Percentiles rank a stretch among this genome's conserved stretches.
Conservation (phyloP, 2,888 invertebrate species). For the Agrenia bidenticulata region DNA sequence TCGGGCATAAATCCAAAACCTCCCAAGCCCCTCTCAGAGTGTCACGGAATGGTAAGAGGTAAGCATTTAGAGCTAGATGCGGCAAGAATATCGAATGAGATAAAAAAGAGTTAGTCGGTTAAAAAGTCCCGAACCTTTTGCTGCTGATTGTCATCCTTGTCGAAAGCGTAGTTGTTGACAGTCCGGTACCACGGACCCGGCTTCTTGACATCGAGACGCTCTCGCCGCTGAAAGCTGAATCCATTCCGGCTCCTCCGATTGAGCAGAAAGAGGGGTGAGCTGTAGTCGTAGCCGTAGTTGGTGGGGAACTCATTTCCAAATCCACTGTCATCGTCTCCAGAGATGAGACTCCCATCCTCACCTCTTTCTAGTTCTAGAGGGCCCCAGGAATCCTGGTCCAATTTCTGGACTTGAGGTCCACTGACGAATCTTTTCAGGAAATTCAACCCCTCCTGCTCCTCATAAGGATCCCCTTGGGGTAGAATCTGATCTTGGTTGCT, state of each 20-base stretch:
- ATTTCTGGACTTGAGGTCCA: conserved; percentile 14
- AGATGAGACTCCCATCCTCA: conserved; percentile 25
- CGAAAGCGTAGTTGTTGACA: conserved; percentile 63
- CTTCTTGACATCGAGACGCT: conserved; percentile 89
- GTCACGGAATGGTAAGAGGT: no score
- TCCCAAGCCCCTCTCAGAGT: no score
- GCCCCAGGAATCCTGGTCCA: conserved; percentile 5
- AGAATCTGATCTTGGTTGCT: conserved; percentile 8
- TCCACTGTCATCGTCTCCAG: conserved; percentile 26
- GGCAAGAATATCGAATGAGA: no score
- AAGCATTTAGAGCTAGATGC: no score
- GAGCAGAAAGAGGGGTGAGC: conserved; percentile 12
- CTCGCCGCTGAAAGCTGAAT: conserved; percentile 72
- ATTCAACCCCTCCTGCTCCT: conserved; percentile 29
- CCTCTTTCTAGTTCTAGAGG: conserved; percentile 2
- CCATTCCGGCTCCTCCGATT: conserved; percentile 23
- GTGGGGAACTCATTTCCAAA: conserved; percentile 33
- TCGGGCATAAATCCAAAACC: no score
- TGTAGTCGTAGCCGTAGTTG: conserved; percentile 18
- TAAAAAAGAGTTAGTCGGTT: no score
- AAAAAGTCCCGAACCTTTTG: conserved; percentile 17
- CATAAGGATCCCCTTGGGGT: neutral
- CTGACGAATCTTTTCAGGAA: conserved; percentile 36
- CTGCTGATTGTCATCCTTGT: conserved; percentile 50
- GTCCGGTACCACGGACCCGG: conserved; percentile 82